Evolutionary conservation across 2,797 vertebrate species (phyloP).

Genomic region (Cossypha dichroa): DNA sequence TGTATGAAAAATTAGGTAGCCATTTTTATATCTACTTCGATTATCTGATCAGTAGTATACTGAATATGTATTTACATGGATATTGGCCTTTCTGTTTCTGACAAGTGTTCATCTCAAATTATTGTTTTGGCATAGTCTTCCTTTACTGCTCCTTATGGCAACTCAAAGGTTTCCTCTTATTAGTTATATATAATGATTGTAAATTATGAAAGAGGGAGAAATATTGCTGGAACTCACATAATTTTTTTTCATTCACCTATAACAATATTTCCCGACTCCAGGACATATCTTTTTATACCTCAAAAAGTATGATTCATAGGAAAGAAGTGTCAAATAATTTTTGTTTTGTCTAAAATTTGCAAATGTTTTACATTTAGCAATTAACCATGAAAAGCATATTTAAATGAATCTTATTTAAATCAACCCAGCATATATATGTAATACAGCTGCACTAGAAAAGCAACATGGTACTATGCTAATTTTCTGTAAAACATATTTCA

Average conservation of each 20-base stretch:
- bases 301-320: neutral
- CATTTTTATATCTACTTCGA: neutral
- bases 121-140: neutral
- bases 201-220: neutral
- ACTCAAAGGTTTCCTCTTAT: neutral
- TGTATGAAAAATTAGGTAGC: neutral
- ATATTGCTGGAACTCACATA: neutral
- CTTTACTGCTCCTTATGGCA: neutral
- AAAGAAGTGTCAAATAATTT: constrained; percentile 46
- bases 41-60: neutral
- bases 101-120: neutral
- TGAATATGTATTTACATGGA: neutral
- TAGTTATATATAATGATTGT: neutral
- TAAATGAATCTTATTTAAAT: constrained; percentile 7
- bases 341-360: constrained; percentile 36
- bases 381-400: constrained; percentile 43
- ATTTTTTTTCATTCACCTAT: neutral
- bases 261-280: constrained; percentile 44
- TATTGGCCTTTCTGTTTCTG: neutral
- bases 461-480: neutral
- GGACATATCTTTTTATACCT: constrained; percentile 26
- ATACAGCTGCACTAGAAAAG: neutral
- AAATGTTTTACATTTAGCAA: constrained; percentile 29
- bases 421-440: neutral
- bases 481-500: neutral